A percentile compares a stretch with the other conserved stretches of the same genome.
phyloP scores from a whole-genome alignment of 1,140 invertebrate genomes.

The Eumeta japonica region DNA sequence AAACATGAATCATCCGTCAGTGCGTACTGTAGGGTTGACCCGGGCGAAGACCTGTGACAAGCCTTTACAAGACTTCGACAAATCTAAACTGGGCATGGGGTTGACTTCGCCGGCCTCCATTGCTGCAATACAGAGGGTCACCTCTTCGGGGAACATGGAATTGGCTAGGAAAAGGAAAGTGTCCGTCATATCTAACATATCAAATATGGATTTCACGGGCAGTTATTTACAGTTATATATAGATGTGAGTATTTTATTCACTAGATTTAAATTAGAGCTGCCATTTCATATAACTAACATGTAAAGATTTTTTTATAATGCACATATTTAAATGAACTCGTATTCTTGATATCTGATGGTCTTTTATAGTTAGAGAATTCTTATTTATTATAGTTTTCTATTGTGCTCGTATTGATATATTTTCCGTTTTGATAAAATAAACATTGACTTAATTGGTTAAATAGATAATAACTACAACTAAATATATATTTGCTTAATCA shows the following conservation, averaged over 20 bases:
- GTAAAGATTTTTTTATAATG: too few species aligned
- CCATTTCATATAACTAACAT: not conserved
- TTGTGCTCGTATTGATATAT: not conserved
- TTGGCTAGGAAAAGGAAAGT: slow-evolving; percentile 59
- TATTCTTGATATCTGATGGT: too few species aligned
- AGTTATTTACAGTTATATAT: slow-evolving; percentile 66
- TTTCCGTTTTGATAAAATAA: not conserved
- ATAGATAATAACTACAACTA: too few species aligned
- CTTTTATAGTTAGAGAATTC: too few species aligned
- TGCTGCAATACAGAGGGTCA: slow-evolving; percentile 58
- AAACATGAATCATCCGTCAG: slow-evolving; percentile 47
- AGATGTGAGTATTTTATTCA: slow-evolving; percentile 59
- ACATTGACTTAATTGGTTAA: too few species aligned
- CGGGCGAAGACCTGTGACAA: slow-evolving; percentile 55
- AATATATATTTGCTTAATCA: too few species aligned
- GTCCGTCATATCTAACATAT: slow-evolving; percentile 69
- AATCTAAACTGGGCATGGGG: slow-evolving; percentile 19
- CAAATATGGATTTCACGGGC: slow-evolving; percentile 70
- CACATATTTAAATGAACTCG: too few species aligned
- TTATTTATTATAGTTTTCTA: not conserved
- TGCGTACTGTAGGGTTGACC: slow-evolving; percentile 40
- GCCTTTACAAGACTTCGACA: slow-evolving; percentile 56
- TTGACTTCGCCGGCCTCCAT: slow-evolving; percentile 50
- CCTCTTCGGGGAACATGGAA: slow-evolving; percentile 49
- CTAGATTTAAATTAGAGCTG: too few species aligned